Evolutionary conservation across 2,113 vertebrate species (phyloP).

Genomic region (Gracilinanus agilis): DNA sequence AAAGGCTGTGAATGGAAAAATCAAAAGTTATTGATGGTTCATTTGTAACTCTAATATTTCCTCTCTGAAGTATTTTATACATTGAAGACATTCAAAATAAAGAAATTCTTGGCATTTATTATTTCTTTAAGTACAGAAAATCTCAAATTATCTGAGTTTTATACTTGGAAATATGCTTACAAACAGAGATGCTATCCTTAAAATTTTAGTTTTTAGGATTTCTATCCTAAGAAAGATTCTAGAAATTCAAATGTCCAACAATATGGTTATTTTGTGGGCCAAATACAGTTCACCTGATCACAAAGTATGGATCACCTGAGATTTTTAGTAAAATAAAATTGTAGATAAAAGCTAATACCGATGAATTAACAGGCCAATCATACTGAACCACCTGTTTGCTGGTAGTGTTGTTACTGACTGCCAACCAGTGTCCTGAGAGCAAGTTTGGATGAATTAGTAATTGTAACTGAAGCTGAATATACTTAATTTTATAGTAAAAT

Average conservation of each 20-base stretch:
- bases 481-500: not conserved
- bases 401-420: not conserved
- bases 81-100: not conserved
- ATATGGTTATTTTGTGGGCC: not conserved
- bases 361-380: not conserved
- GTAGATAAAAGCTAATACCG: not conserved
- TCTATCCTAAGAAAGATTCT: not conserved
- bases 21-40: not conserved
- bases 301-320: not conserved
- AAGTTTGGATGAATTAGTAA: not conserved
- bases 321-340: not conserved
- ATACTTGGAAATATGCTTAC: not conserved
- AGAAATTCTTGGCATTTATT: not conserved
- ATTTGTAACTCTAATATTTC: not conserved
- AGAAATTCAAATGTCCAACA: not conserved
- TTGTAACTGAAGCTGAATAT: not conserved
- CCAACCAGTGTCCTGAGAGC: not conserved
- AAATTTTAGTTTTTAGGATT: not conserved
- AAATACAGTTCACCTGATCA: not conserved
- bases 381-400: not conserved
- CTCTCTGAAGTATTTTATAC: not conserved
- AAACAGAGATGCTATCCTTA: not conserved
- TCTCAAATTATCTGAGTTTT: not conserved
- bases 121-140: not conserved
- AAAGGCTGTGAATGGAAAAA: not conserved